A percentile compares a stretch with the other conserved stretches of the same genome.
Conservation (phyloP, 2,888 invertebrate species). For the Macaria liturata region DNA sequence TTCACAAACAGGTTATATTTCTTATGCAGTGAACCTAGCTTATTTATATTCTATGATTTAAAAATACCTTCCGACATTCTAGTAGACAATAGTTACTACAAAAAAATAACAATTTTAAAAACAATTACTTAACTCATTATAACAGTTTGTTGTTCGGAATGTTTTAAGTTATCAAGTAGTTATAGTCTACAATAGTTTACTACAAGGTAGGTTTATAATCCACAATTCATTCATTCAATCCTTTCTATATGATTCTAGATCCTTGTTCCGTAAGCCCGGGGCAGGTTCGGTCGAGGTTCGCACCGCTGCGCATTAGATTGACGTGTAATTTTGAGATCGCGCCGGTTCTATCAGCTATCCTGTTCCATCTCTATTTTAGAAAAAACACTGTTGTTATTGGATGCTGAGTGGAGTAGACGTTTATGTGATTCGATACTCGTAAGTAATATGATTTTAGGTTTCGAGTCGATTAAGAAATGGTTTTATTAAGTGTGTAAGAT, state of each 20-base stretch:
- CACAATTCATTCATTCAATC: neutral
- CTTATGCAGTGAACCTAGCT: no score
- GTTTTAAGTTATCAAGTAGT: neutral
- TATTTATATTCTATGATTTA: no score
- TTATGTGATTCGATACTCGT: neutral
- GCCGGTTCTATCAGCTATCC: constrained; percentile 42
- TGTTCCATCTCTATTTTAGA: constrained; percentile 20
- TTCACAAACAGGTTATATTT: no score
- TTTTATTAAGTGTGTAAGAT: no score
- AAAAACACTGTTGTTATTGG: constrained; percentile 34
- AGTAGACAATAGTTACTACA: no score
- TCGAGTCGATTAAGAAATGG: no score
- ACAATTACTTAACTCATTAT: no score
- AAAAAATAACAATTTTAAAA: no score
- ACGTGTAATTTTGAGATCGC: constrained; percentile 72
- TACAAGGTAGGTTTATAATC: neutral
- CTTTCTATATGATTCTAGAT: constrained; percentile 11
- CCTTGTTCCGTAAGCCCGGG: constrained; percentile 33
- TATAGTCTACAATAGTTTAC: neutral
- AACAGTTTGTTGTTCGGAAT: no score
- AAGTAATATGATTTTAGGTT: no score
- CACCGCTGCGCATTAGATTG: constrained; percentile 71
- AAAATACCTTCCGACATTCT: no score
- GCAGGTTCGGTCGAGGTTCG: constrained; percentile 49
- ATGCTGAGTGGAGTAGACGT: neutral